Evolutionary conservation across 1,140 invertebrate species (phyloP).

Genomic region (Cotesia vestalis): DNA sequence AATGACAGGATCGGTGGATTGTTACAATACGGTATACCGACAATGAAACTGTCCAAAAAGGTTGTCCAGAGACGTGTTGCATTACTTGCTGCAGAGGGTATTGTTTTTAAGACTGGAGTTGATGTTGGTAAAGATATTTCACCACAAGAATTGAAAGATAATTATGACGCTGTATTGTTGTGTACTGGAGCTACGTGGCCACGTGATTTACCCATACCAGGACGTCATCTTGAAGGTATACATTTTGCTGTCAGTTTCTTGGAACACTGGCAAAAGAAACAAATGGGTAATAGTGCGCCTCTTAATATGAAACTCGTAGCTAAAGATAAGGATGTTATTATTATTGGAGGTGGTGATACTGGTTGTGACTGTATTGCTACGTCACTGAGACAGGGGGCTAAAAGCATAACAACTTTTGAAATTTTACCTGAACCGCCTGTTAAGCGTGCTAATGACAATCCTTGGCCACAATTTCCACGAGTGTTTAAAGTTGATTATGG

Average conservation of each 20-base stretch:
- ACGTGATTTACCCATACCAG: slow-evolving; percentile 86
- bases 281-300: slow-evolving; percentile 73
- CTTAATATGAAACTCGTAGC: slow-evolving; percentile 74
- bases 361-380: slow-evolving; percentile 99
- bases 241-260: slow-evolving; percentile 98
- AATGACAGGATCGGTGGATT: slow-evolving; percentile 95
- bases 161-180: slow-evolving; percentile 89
- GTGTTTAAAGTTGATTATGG: slow-evolving; percentile 98
- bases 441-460: slow-evolving; percentile 84
- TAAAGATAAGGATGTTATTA: slow-evolving; percentile 93
- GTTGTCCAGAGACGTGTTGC: slow-evolving; percentile 91
- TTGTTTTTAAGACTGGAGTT: slow-evolving; percentile 88
- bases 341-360: slow-evolving; percentile 99
- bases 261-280: slow-evolving; percentile 96
- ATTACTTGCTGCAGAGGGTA: slow-evolving; percentile 89
- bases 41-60: slow-evolving; percentile 95
- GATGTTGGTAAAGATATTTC: slow-evolving; percentile 93
- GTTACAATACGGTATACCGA: slow-evolving; percentile 97
- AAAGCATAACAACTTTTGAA: slow-evolving; percentile 95
- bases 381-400: slow-evolving; percentile 95
- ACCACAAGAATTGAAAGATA: slow-evolving; percentile 74
- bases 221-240: slow-evolving; percentile 88
- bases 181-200: slow-evolving; percentile 97
- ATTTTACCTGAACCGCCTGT: slow-evolving; percentile 92
- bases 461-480: slow-evolving; percentile 98